Base-by-base conservation (phyloP, 30 jellyfish, hydroid and myxozoan genomes). In the Aurelia aurita region DNA sequence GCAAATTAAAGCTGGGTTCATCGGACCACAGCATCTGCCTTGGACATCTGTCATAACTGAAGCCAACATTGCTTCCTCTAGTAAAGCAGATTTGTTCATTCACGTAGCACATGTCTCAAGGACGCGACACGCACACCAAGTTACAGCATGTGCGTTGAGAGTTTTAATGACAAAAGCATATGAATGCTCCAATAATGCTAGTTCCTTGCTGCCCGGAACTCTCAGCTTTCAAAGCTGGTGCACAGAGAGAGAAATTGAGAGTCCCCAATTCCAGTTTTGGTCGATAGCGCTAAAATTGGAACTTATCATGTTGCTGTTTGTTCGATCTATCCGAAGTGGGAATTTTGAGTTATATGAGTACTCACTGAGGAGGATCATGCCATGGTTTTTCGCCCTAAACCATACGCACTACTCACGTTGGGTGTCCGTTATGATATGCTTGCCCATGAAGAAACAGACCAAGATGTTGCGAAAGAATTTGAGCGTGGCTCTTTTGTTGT, bases 351-450 rank as follows among this genome's bases (percentile, higher is more conserved):
- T 18, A 14, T 55, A 55, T 23, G 0, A 55, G 29, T 12, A n/a
- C 29, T n/a, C 66, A 18, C 29, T 3, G 0, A 55, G 25, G 9
- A 18, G 28, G 29, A 61, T 77, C 21, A 22, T 77, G 62, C 89
- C 89, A 15, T 77, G 89, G 85, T 77, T 77, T 35, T 77, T 58
- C 1, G 89, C 83, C n/a, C 54, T 59, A 14, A 53, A 77, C 59
- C 89, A 77, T 22, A 13, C 68, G 5, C 84, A 77, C 84, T 77
- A 77, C 57, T 21, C 82, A 22, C 68, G 89, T n/a, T 58, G 89
- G 82, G n/a, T 75, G 57, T 18, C 76, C 32, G 31, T 22, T n/a
- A 31, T 31, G 43, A 31, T 31, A 31, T 31, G 43, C 43, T 31
- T 31, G 43, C 43, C 43, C 43, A 2, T 31, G 43, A 31, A 31